These are phyloP conservation scores for Pseudomyrmex flavicornis DNA, from an alignment of 1,140 invertebrate species.

Conservation along the genomic window DNA sequence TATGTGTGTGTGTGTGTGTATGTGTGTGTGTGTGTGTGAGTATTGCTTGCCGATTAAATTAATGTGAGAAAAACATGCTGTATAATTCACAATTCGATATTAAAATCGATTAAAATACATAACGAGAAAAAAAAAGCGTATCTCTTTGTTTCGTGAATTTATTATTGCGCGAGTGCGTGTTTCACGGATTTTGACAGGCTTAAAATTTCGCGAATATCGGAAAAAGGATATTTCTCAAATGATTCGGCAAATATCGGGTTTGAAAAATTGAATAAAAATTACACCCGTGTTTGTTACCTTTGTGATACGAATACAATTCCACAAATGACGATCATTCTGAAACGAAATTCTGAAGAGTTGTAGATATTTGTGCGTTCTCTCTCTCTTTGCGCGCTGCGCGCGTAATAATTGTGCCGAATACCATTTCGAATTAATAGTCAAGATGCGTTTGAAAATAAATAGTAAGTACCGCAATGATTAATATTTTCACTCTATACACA, in stretches of 20 bases:
- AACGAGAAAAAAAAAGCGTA: neutral
- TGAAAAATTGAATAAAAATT: conserved; percentile 18
- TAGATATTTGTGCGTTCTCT: neutral
- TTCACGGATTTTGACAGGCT: neutral
- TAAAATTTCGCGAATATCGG: no score
- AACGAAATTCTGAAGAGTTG: neutral
- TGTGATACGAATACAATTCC: conserved; percentile 4
- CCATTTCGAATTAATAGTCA: conserved; percentile 15
- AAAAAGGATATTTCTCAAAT: no score
- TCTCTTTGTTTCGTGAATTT: neutral
- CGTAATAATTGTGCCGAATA: neutral
- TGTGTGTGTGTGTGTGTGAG: neutral
- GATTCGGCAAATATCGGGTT: no score
- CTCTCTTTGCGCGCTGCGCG: neutral
- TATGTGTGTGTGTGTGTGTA: neutral
- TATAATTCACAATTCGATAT: neutral
- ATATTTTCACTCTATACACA: conserved; percentile 10
- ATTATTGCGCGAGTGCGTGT: neutral
- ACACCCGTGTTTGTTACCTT: neutral
- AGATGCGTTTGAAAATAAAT: conserved; percentile 27
- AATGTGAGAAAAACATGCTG: neutral
- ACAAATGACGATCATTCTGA: neutral
- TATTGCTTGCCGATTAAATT: neutral
- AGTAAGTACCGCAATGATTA: conserved; percentile 5
- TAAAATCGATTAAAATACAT: neutral